Evolutionary conservation across 1,140 invertebrate species (phyloP), one percentile per base, ranked within the genome.

Genomic region (Pseudomyrmex pallidus): DNA sequence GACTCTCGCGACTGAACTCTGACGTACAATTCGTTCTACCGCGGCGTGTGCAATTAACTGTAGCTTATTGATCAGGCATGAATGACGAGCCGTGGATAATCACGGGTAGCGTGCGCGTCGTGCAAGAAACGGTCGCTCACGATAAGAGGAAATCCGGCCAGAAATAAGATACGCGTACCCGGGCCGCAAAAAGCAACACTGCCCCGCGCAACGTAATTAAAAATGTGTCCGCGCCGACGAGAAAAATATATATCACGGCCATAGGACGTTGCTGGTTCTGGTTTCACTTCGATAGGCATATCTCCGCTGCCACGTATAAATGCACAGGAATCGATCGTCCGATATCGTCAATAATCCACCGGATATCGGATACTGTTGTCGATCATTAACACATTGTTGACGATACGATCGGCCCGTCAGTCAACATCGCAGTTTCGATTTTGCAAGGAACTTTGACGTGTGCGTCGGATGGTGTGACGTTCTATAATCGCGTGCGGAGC

Each of bases 41-140:
- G 66, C 66, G 20, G 35, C 76, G 46, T 50, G 76, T 48, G 76
- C 76, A 70, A 80, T 80, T 80, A 80, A 59, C 76, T 80, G 54
- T 70, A 80, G 76, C 76, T 80, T 80, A 80, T 80, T 80, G 76
- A 80, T 80, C 76, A 70, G 76, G 76, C 67, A 80, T 70, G 76
- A 80, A 80, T 80, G 76, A 80, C 76, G 76, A 80, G 54, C 66
- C 76, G 76, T 80, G 76, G 20, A 72, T 80, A 80, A 80, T 80
- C 76, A 48, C 76, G n/a, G 15, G 15, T 80, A 70, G 66, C 54
- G 44, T 59, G 76, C 54, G 35, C 62, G 62, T 64, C 62, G 35
- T 13, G 64, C 64, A 80, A 80, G 76, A 80, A 80, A 70, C 54
- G 35, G 35, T 35, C 35, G 74, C 74, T 54, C 74, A 48, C 70